Conservation (phyloP, 2,113 vertebrate species). For the Strix uralensis region DNA sequence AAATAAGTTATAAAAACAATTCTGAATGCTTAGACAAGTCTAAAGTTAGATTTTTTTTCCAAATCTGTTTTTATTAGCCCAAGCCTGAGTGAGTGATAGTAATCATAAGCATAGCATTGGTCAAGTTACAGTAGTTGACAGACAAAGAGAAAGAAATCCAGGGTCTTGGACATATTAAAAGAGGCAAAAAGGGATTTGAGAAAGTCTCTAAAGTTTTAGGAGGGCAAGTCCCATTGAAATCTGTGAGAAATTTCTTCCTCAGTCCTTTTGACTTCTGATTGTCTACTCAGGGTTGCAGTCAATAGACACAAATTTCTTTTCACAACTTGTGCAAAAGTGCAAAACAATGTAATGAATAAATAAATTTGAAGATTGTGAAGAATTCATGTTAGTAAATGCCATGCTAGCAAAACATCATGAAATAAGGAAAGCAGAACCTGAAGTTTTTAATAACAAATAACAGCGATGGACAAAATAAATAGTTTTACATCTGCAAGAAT, state of each 20-base stretch:
- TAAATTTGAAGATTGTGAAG: background rate
- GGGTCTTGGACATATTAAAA: background rate
- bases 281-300: background rate
- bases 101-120: background rate
- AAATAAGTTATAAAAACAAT: background rate
- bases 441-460: background rate
- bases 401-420: background rate
- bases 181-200: background rate
- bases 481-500: background rate
- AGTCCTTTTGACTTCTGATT: background rate
- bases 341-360: background rate
- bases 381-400: background rate
- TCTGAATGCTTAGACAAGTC: background rate
- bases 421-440: background rate
- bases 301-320: background rate
- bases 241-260: background rate
- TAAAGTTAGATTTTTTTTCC: background rate
- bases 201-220: background rate
- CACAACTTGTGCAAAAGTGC: background rate
- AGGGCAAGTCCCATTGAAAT: background rate
- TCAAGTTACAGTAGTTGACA: background rate
- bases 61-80: background rate
- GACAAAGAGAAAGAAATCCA: background rate
- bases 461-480: background rate
- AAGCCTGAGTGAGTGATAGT: background rate